A percentile compares a stretch with the other conserved stretches of the same genome.
Conservation (phyloP, 2,888 invertebrate species). For the Macrosoma leucophasiata region DNA sequence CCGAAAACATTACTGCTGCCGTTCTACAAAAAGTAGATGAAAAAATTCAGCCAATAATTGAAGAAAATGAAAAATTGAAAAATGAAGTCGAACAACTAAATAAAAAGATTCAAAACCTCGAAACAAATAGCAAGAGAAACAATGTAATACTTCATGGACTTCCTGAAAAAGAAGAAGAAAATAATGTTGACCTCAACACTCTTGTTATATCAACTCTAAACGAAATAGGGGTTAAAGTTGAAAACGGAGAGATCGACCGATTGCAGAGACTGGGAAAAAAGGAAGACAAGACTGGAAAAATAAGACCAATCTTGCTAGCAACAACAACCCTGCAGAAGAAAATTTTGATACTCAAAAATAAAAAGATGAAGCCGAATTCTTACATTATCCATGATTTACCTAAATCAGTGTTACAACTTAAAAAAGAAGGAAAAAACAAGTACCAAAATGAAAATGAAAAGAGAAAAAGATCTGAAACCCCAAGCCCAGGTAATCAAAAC, state of each 20-base stretch:
- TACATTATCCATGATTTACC: too few relatives aligned
- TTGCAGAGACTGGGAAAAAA: slow-evolving; percentile 9
- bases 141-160: slow-evolving; percentile 1
- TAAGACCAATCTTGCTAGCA: slow-evolving; percentile 6
- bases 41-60: slow-evolving; percentile 6
- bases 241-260: not conserved
- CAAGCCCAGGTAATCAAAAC: not conserved
- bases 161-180: slow-evolving; percentile 1
- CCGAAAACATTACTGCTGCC: slow-evolving; percentile 8
- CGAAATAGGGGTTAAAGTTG: not conserved
- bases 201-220: slow-evolving; percentile 1
- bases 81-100: not conserved
- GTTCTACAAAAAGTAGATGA: slow-evolving; percentile 6
- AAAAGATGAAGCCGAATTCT: too few relatives aligned
- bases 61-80: slow-evolving; percentile 6
- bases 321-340: slow-evolving; percentile 9
- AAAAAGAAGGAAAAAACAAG: slow-evolving; percentile 1
- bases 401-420: too few relatives aligned
- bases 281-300: slow-evolving; percentile 3
- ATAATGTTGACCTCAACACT: not conserved
- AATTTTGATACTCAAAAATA: slow-evolving; percentile 3
- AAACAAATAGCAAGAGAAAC: slow-evolving; percentile 1
- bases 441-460: too few relatives aligned
- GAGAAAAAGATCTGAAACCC: not conserved
- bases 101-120: not conserved